Evolutionary conservation across 2,797 vertebrate species (phyloP), one percentile per base, ranked within the genome.

Genomic region (Acanthurus lineatus): DNA sequence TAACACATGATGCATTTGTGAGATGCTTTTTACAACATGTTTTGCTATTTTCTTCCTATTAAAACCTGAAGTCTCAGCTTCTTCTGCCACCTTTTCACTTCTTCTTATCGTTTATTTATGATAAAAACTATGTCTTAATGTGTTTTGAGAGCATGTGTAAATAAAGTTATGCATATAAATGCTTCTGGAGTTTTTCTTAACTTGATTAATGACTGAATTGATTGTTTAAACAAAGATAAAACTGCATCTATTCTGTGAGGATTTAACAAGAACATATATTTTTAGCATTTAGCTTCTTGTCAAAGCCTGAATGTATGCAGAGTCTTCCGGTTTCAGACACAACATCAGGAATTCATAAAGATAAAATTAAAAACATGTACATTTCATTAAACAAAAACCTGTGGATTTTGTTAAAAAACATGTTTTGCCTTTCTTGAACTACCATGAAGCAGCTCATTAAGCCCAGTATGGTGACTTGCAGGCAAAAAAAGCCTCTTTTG

Each of bases 311-410:
- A 38, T 20, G n/a, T 69, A 60, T 9, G 68, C 58, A 40, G 45
- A 40, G 45, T 45, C n/a, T 20, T 81, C 58, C 19, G 25, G 62
- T 57, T 62, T 54, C 45, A 47, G 62, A 35, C 10, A 10, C 3
- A 61, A 73, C 22, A 8, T 2, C 35, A 59, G 65, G 63, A 73
- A 71, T 84, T 87, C 28, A 53, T 28, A 58, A 53, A 49, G 76
- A 77, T 64, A 32, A 82, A 69, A 77, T 75, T 40, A 81, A 77
- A 84, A 77, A 68, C 58, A 20, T 20, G 35, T 78, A 69, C 57
- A 77, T 76, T 83, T 84, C 17, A 52, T 16, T 25, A 12, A 81
- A 64, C 66, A 69, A 44, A 59, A 66, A 59, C 58, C 63, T 42
- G 68, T 63, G 20, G 48, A 56, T 78, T 86, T 80, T 73, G 25